phyloP scores from a whole-genome alignment of 2,797 vertebrate genomes.

The Spinibarbus caldwelli region DNA sequence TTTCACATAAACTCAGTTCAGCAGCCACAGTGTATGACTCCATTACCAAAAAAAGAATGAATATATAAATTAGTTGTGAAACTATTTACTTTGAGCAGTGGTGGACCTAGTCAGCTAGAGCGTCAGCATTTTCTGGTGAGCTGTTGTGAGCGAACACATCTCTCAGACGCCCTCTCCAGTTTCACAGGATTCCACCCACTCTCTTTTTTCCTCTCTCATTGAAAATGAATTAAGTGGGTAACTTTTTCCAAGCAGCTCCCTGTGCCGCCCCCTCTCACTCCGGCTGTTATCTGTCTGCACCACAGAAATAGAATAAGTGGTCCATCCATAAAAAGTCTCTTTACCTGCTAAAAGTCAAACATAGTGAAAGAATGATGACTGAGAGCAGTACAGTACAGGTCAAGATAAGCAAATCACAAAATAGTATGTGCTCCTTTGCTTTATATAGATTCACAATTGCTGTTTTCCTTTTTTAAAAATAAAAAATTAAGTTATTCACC shows the following conservation, averaged over 20 bases:
- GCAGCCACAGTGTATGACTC: not conserved
- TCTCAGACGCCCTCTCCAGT: not conserved
- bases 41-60: not conserved
- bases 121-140: not conserved
- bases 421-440: not conserved
- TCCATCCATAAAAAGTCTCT: not conserved
- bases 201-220: not conserved
- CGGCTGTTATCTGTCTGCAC: conserved; percentile 6
- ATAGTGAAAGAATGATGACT: not conserved
- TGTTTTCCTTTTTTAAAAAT: not conserved
- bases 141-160: not conserved
- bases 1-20: not conserved
- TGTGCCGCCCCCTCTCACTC: conserved; percentile 1
- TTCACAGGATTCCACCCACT: conserved; percentile 18
- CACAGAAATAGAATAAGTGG: conserved; percentile 16
- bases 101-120: not conserved
- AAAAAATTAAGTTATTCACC: not conserved
- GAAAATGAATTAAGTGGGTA: conserved; percentile 20
- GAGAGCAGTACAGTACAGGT: not conserved
- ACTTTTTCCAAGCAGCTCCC: conserved; percentile 3
- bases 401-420: conserved; percentile 16
- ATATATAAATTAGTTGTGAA: not conserved
- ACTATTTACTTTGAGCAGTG: not conserved
- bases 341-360: not conserved
- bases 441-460: not conserved